Base-by-base conservation (phyloP, 2,113 vertebrate genomes). In the Strix uralensis region DNA sequence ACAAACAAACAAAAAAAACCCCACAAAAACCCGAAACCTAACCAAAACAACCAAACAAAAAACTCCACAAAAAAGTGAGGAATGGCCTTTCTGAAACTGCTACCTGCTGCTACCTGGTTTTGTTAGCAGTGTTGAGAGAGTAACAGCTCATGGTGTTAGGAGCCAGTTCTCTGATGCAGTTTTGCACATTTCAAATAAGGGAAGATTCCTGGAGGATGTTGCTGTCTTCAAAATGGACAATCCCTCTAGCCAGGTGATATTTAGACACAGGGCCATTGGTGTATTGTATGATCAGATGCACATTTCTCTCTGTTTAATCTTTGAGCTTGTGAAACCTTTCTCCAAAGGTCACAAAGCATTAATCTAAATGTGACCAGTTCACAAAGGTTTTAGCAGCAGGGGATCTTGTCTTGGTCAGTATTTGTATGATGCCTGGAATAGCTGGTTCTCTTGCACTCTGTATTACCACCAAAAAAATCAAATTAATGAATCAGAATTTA, bases 231-330 rank as follows among this genome's bases (percentile, higher is more conserved):
- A 51, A 91, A 57, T 3, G 34, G 25, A 38, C 46, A n/a, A 23
- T 70, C 36, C 38, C 29, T 67, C 42, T 62, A 70, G 26, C 40
- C 58, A 80, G 77, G 55, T 94, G 86, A 46, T 90, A 66, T 36
- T 90, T 86, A 80, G 90, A 81, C 67, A 66, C 12, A 32, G 15
- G 13, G 42, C 36, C 5, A 0, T 46, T 63, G 25, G 18, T 71
- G 61, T 71, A 67, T 72, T 89, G 34, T 34, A 27, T 36, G 55
- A 78, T 58, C n/a, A 42, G 51, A 83, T 94, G 77, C 59, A 52
- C 69, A 16, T 86, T 91, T 69, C 57, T 81, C 57, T 85, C 77
- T 79, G 84, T 87, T 95, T 89, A 87, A 84, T 74, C 80, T 94
- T 74, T 63, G 52, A 91, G 72, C 38, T 84, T 25, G 74, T 1